Evolutionary conservation across 1,140 invertebrate genomes (phyloP).

Genomic region (Aethina tumida): DNA sequence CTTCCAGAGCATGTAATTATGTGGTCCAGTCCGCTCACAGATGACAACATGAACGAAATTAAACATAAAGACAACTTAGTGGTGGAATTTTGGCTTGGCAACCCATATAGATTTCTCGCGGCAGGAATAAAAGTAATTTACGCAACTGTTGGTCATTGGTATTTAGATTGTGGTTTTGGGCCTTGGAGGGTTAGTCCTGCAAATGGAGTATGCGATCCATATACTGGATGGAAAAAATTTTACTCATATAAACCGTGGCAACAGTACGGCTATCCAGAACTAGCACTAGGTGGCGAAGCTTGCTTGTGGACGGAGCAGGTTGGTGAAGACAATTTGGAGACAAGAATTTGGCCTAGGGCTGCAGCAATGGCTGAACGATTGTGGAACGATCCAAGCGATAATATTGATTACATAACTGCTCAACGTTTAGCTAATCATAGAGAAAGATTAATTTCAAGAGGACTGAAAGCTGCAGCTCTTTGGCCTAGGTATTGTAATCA

Average conservation of each 20-base stretch:
- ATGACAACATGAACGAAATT: slow-evolving; percentile 24
- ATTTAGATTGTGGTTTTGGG: slow-evolving; percentile 73
- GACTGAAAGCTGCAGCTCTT: slow-evolving; percentile 54
- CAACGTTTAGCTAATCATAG: slow-evolving; percentile 54
- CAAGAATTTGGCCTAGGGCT: slow-evolving; percentile 58
- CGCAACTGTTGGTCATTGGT: slow-evolving; percentile 75
- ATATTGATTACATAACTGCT: slow-evolving; percentile 40
- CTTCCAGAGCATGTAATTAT: slow-evolving; percentile 52
- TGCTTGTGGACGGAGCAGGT: slow-evolving; percentile 64
- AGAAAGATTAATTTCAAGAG: slow-evolving; percentile 46
- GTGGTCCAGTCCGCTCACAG: slow-evolving; percentile 70
- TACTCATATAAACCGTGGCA: slow-evolving; percentile 69
- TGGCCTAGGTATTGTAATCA: slow-evolving; percentile 65
- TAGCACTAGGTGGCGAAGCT: slow-evolving; percentile 52
- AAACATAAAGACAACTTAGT: slow-evolving; percentile 43
- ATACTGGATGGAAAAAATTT: slow-evolving; percentile 69
- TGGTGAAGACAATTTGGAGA: slow-evolving; percentile 46
- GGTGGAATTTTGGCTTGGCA: slow-evolving; percentile 65
- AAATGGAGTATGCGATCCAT: slow-evolving; percentile 64
- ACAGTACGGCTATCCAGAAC: slow-evolving; percentile 23
- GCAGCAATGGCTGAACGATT: slow-evolving; percentile 54
- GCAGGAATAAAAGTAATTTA: slow-evolving; percentile 63
- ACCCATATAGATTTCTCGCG: slow-evolving; percentile 53
- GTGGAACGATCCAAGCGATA: slow-evolving; percentile 35
- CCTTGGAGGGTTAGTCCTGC: slow-evolving; percentile 55